Base-by-base conservation (phyloP, 2,888 invertebrate genomes). In the Herminia tarsipennalis region DNA sequence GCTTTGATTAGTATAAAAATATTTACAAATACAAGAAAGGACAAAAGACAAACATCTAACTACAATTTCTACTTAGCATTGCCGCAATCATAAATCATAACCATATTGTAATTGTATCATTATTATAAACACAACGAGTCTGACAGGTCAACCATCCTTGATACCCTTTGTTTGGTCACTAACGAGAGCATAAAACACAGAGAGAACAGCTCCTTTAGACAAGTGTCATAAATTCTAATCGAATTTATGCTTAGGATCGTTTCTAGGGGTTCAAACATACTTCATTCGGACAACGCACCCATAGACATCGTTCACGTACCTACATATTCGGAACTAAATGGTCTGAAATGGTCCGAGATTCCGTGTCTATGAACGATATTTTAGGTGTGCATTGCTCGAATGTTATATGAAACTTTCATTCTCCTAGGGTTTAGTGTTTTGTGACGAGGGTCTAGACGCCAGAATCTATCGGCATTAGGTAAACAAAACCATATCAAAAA, bases 91-190 rank as follows among this genome's bases (percentile, higher is more conserved):
- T 22, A 4, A 30, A 5, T 13, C n/a, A 24, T n/a, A 24, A 13
- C 3, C 3, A 13, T 40, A 45, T 44, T 40, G 56, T 34, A 35
- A 43, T 8, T 40, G 35, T 22, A 43, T 18, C 29, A 53, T 59
- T 56, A 49, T 14, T 46, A 51, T 22, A 51, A 52, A 56, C 20
- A 56, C 44, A 44, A 44, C 34, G 41, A 58, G 50, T 45, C 14
- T 53, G 53, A 46, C 53, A 43, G 30, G 12, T 6, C 33, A 24
- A 40, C 44, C 61, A 35, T 44, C 55, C 58, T 70, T 58, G 58
- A 65, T 51, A 59, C 63, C 65, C 75, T 81, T 72, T 66, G 84
- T 76, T 84, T 86, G 86, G 85, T 84, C 81, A 57, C 49, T 85
- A 76, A 66, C 76, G 74, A 65, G 55, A 70, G 47, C n/a, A n/a